Conservation (phyloP, 2,113 vertebrate genomes). For the Cynopterus brachyotis region DNA sequence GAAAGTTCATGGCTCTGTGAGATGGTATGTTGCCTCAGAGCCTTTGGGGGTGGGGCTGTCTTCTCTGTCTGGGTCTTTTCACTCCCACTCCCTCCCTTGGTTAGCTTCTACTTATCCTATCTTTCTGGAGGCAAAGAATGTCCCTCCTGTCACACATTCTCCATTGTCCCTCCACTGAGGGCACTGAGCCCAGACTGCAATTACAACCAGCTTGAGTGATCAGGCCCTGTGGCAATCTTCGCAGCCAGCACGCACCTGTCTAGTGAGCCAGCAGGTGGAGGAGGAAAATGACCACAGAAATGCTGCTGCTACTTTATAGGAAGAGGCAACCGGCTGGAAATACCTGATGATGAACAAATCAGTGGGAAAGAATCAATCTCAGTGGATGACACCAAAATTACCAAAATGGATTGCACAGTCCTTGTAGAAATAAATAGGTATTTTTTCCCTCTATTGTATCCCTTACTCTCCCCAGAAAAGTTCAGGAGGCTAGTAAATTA, state of each 20-base stretch:
- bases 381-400: neutral
- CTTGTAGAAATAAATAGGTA: neutral
- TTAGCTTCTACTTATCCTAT: neutral
- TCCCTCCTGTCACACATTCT: neutral
- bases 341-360: neutral
- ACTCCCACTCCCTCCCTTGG: neutral
- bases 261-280: neutral
- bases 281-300: neutral
- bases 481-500: neutral
- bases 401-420: neutral
- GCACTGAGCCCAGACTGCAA: neutral
- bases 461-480: neutral
- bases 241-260: neutral
- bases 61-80: neutral
- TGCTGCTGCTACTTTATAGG: fast-evolving
- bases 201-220: neutral
- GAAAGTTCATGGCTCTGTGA: neutral
- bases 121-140: neutral
- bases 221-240: neutral
- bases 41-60: neutral
- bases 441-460: neutral
- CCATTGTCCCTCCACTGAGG: neutral
- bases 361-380: neutral
- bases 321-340: neutral
- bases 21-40: neutral